These are phyloP conservation scores for Coregonus sp. DNA, from an alignment of 2,797 vertebrate species.

Conservation along the genomic window DNA sequence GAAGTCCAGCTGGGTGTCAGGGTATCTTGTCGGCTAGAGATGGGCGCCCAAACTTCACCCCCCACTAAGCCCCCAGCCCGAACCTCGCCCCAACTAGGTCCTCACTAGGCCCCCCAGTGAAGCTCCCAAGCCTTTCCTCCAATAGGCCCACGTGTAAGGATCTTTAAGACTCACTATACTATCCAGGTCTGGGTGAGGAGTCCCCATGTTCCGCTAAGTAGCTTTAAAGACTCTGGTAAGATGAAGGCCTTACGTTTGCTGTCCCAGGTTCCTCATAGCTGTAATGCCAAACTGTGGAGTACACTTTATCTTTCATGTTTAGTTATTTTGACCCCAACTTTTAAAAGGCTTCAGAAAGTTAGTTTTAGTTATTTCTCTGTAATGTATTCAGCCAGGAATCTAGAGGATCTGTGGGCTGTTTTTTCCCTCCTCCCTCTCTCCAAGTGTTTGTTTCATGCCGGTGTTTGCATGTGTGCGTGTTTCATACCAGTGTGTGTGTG, in stretches of 20 bases:
- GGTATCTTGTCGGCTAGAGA: conserved; percentile 52
- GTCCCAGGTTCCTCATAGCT: not conserved
- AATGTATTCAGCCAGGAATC: conserved; percentile 72
- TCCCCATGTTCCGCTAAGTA: conserved; percentile 12
- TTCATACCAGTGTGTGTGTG: not conserved
- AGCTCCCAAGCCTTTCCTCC: no score
- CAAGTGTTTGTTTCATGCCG: not conserved
- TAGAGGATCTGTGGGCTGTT: conserved; percentile 53
- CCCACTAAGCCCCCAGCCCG: not conserved
- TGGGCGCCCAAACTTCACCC: conserved; percentile 20
- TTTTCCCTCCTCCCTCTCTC: conserved; percentile 23
- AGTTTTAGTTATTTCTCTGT: conserved; percentile 64
- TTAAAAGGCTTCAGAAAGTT: conserved; percentile 64
- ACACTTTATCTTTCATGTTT: conserved; percentile 46
- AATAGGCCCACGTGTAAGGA: conserved; percentile 41
- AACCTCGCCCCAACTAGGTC: not conserved
- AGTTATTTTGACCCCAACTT: conserved; percentile 59
- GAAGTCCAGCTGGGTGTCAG: conserved; percentile 62
- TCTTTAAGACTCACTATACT: conserved; percentile 54
- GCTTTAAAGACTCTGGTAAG: not conserved
- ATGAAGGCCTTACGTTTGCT: not conserved
- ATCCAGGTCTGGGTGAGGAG: conserved; percentile 45
- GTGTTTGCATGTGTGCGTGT: conserved; percentile 9
- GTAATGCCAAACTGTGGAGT: conserved; percentile 5
- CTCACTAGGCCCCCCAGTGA: not conserved